Base-by-base conservation (phyloP, 2,113 vertebrate species). In the Balaenoptera acutorostrata region DNA sequence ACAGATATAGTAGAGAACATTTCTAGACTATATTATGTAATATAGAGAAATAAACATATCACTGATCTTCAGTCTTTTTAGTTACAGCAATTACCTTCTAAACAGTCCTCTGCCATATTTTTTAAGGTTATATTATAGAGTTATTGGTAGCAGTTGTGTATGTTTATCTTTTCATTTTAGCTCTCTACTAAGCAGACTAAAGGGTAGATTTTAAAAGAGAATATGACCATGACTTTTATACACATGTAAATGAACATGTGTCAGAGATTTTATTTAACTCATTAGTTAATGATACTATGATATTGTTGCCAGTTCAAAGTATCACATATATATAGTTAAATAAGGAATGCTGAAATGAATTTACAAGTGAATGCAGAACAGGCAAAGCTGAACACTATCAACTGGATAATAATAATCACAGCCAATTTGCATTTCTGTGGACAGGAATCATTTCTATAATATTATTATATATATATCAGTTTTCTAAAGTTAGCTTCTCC, bases 401-500 rank as follows among this genome's bases (percentile, higher is more conserved):
- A 75, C 13, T 61, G 61, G 25, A 46, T 25, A 83, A 59, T 83
- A 89, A 72, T 83, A 89, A 72, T 94, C 25, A 82, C 15, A 12
- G 66, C 41, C 39, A 86, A 27, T 84, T 96, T 97, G 10, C 25
- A 41, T 97, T 93, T 96, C 61, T 72, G 5, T 82, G 55, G 49
- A 55, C 12, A 85, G 44, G 59, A 92, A 31, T 75, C 14, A 31
- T 75, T 93, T 91, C 36, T 91, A 57, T 95, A 86, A 86, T 31
- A 18, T 6, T 52, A 52, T 52, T 81, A 36, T 93, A 52, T 78
- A 14, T 36, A 9, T 80, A 36, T 80, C 21, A 49, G 4, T 97
- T 97, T 96, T 82, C 68, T 83, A 27, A 87, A 55, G 80, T 88
- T 94, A 84, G 69, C 49, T 82, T 88, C 21, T 90, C 27, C 55